A percentile compares a stretch with the other conserved stretches of the same genome.
Evolutionary conservation across 2,797 vertebrate species (phyloP).

Genomic region (Scolopax rusticola): DNA sequence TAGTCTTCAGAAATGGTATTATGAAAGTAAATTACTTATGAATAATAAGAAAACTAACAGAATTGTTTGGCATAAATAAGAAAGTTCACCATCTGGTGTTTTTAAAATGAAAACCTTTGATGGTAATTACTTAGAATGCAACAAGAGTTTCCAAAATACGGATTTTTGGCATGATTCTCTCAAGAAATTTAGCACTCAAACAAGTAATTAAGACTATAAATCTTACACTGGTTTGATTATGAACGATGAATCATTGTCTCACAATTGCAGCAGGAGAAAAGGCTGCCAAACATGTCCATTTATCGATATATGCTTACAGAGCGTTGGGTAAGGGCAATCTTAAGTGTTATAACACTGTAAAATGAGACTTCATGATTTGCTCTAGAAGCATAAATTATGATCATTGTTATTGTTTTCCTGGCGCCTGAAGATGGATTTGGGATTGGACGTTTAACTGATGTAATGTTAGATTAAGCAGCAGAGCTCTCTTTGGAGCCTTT

Average conservation of each 20-base stretch:
- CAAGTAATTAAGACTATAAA: constrained; percentile 69
- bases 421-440: constrained; percentile 48
- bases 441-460: constrained; percentile 58
- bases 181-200: constrained; percentile 38
- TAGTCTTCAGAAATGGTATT: constrained; percentile 21
- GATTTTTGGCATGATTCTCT: constrained; percentile 31
- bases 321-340: not conserved
- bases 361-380: constrained; percentile 36
- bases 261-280: constrained; percentile 28
- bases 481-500: constrained; percentile 45
- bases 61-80: constrained; percentile 49
- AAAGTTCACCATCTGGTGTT: constrained; percentile 63
- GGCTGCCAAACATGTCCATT: constrained; percentile 31
- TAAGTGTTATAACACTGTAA: constrained; percentile 37
- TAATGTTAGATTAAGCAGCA: constrained; percentile 57
- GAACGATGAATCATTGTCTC: constrained; percentile 47
- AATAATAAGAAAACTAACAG: constrained; percentile 54
- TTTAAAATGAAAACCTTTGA: constrained; percentile 61
- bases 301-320: constrained; percentile 31
- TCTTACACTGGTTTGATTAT: constrained; percentile 41
- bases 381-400: constrained; percentile 39
- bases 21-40: constrained; percentile 32
- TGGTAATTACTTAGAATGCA: constrained; percentile 56
- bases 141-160: constrained; percentile 48
- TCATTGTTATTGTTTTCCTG: constrained; percentile 52